Conservation (phyloP, 1,140 invertebrate genomes). For the Tetraneura akinire region DNA sequence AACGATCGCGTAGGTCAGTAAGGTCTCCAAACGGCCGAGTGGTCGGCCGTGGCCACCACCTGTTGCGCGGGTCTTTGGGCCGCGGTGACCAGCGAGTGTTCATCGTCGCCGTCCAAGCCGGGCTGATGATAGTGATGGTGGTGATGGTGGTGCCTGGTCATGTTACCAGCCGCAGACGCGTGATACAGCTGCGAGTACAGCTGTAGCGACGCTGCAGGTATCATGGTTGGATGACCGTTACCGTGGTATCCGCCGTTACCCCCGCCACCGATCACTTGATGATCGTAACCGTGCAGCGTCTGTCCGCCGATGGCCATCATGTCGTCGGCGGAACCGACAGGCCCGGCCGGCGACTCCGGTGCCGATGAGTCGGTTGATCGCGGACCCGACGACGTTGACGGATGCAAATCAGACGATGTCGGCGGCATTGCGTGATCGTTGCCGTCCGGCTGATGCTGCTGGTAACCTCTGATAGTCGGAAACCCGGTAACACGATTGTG, state of each 20-base stretch:
- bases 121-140: constrained; percentile 34
- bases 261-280: background rate
- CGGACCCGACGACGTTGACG: constrained; percentile 33
- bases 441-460: background rate
- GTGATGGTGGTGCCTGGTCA: constrained; percentile 34
- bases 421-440: constrained; percentile 12
- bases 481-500: constrained; percentile 9
- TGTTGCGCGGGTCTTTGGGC: constrained; percentile 23
- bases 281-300: constrained; percentile 21
- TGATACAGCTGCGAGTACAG: constrained; percentile 41
- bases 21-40: constrained; percentile 45
- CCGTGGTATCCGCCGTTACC: background rate
- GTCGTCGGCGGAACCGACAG: constrained; percentile 16
- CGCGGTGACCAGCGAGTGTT: background rate
- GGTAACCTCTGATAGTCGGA: background rate
- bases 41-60: constrained; percentile 31
- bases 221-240: constrained; percentile 5
- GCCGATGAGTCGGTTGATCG: constrained; percentile 36
- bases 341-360: constrained; percentile 11
- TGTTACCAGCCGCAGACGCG: constrained; percentile 21
- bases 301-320: constrained; percentile 43
- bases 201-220: constrained; percentile 35
- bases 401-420: constrained; percentile 4
- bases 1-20: background rate
- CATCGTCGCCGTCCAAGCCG: background rate